phyloP scores from a whole-genome alignment of 2,888 invertebrate genomes.

The Eupeodes luniger region DNA sequence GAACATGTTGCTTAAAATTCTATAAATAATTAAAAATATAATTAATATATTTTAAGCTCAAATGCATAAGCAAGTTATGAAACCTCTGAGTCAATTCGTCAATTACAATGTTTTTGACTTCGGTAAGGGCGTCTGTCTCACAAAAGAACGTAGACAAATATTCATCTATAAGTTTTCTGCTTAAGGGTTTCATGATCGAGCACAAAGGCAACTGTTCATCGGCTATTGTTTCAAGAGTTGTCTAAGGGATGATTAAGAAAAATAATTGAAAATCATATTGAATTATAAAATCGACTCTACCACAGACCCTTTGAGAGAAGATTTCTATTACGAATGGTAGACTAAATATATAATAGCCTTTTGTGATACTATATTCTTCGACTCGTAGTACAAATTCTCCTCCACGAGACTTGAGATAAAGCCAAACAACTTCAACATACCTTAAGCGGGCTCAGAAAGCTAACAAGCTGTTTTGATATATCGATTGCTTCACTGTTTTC shows the following conservation, averaged over 20 bases:
- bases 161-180: conserved; percentile 78
- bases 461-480: conserved; percentile 73
- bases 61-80: neutral
- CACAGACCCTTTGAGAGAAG: too few species aligned
- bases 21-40: conserved; percentile 41
- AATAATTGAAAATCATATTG: neutral
- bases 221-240: conserved; percentile 78
- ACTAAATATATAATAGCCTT: too few species aligned
- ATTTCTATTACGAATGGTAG: too few species aligned
- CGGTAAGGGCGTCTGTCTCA: conserved; percentile 68
- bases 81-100: conserved; percentile 77
- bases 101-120: conserved; percentile 77
- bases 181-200: conserved; percentile 79
- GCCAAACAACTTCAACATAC: conserved; percentile 50
- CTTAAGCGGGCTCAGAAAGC: conserved; percentile 79
- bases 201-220: conserved; percentile 78
- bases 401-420: too few species aligned
- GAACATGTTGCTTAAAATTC: conserved; percentile 75
- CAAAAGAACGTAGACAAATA: conserved; percentile 77
- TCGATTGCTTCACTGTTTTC: conserved; percentile 71
- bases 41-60: neutral
- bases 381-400: too few species aligned
- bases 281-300: neutral
- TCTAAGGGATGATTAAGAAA: conserved; percentile 61
- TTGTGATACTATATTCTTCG: too few species aligned